Base-by-base conservation (phyloP, 2,888 invertebrate genomes). In the Thelaira solivaga region DNA sequence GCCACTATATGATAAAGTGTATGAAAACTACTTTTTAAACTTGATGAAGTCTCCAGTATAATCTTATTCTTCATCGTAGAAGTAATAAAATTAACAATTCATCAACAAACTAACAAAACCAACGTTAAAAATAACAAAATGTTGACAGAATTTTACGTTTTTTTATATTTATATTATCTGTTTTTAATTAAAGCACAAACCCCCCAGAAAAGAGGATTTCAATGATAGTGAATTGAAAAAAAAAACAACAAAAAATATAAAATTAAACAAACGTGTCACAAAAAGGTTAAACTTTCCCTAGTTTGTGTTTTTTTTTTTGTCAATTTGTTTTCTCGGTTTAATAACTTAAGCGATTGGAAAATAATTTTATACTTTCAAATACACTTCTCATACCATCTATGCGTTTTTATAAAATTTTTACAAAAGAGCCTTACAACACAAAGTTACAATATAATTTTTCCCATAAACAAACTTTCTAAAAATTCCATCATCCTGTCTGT, bases 281-380 rank as follows among this genome's bases (percentile, higher is more conserved):
- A 74, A 77, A 74, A 69, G 74, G 69, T 74, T 74, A 69, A 73
- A 77, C 57, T 36, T 53, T 71, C n/a, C n/a, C n/a, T n/a, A n/a
- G n/a, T n/a, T 36, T 62, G 26, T 41, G 6, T 0, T 45, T 26
- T 0, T 26, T 47, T 22, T 51, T 3, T 34, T 31, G 5, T 18
- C n/a, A n/a, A n/a, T 31, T 43, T 43, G 1, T 36, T 51, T 64
- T 34, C 49, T 61, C 24, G 24, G 41, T 59, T 77, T 77, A 68
- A 73, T 69, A 69, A 74, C 69, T 78, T 69, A 47, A 53, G 74
- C 69, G 78, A 78, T 78, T 78, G 74, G 74, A 65, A 78, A 74
- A 69, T 74, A 78, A 73, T 78, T 69, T 78, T 59, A 65, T 74
- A 49, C 72, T 49, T 55, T 36, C 57, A 57, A 65, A 49, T 45